phyloP scores from a whole-genome alignment of 1,140 invertebrate genomes.

The Polyergus mexicanus region DNA sequence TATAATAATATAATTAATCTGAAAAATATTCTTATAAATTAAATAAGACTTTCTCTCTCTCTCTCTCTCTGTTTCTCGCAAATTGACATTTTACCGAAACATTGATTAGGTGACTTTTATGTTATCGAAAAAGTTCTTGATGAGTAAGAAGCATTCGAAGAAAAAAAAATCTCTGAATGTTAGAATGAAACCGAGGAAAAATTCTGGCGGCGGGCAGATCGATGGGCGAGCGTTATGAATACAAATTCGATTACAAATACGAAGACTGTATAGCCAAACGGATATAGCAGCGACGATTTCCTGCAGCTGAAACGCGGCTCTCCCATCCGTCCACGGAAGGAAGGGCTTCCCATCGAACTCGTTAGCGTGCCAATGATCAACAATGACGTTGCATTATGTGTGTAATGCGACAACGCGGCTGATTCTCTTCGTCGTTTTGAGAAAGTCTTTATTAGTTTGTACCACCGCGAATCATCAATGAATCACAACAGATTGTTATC shows the following conservation, averaged over 20 bases:
- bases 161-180: neutral
- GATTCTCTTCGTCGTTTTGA: conserved; percentile 13
- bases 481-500: neutral
- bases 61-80: neutral
- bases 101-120: conserved; percentile 28
- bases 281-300: conserved; percentile 42
- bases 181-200: conserved; percentile 18
- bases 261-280: conserved; percentile 35
- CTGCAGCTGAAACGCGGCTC: conserved; percentile 26
- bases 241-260: conserved; percentile 52
- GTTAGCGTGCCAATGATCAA: conserved; percentile 27
- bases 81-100: neutral
- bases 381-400: conserved; percentile 26
- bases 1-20: no score
- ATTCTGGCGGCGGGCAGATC: neutral
- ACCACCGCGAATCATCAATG: neutral
- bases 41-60: no score
- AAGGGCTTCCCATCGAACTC: conserved; percentile 54
- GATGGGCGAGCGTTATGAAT: conserved; percentile 32
- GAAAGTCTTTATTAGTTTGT: neutral
- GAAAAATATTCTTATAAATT: no score
- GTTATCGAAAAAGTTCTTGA: conserved; percentile 15
- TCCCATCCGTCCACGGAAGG: conserved; percentile 39
- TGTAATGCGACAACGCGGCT: conserved; percentile 23
- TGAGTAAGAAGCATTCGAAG: neutral